Evolutionary conservation across 2,113 vertebrate genomes (phyloP).

Genomic region (Turdus rufiventris): DNA sequence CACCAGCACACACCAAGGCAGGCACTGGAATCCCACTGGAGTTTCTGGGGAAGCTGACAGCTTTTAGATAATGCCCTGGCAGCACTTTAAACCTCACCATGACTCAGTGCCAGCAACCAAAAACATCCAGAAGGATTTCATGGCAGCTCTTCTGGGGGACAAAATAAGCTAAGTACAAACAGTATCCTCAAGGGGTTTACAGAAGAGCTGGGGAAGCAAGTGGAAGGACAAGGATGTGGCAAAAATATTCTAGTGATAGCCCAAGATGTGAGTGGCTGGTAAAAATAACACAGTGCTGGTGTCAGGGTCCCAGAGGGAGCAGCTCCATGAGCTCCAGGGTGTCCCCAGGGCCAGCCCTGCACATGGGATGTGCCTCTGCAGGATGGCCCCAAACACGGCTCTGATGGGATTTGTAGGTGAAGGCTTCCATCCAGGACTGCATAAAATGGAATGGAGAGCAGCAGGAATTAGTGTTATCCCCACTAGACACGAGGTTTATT

Average conservation of each 20-base stretch:
- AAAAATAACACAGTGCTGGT: not conserved
- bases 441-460: accelerated
- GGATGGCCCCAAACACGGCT: not conserved
- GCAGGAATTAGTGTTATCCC: not conserved
- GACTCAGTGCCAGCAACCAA: not conserved
- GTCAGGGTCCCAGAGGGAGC: not conserved
- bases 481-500: not conserved
- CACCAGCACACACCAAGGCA: not conserved
- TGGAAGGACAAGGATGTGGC: not conserved
- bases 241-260: not conserved
- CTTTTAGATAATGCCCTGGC: not conserved
- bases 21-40: not conserved
- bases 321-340: accelerated
- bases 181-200: not conserved
- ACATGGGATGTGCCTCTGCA: not conserved
- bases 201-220: not conserved
- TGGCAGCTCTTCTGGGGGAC: not conserved
- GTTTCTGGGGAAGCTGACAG: not conserved
- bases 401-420: accelerated
- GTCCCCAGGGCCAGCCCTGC: not conserved
- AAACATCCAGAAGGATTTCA: not conserved
- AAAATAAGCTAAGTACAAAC: not conserved
- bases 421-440: not conserved
- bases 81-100: not conserved
- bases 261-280: not conserved